phyloP scores from a whole-genome alignment of 2,113 vertebrate genomes.

The Rhadina sibilatrix region DNA sequence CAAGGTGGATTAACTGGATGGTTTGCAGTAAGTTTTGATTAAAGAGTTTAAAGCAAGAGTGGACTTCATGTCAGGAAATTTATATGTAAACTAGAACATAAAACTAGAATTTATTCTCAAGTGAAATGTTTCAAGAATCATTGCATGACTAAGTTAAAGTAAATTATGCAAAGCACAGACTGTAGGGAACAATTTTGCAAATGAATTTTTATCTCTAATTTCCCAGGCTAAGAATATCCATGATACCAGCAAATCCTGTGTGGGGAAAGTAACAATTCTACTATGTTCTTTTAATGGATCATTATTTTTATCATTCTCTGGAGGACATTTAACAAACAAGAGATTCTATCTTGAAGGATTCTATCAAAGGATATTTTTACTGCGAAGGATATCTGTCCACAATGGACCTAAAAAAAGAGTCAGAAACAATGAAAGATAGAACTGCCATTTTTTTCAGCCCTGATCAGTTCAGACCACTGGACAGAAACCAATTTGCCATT shows the following conservation, averaged over 20 bases:
- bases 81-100: not conserved
- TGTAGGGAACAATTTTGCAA: slow-evolving; percentile 4
- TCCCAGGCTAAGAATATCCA: not conserved
- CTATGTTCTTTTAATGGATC: not conserved
- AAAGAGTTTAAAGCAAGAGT: not conserved
- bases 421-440: not conserved
- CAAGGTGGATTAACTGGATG: not conserved
- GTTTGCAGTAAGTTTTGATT: not conserved
- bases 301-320: not conserved
- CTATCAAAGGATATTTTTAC: not conserved
- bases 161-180: slow-evolving; percentile 17
- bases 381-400: not conserved
- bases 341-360: not conserved
- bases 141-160: not conserved
- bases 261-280: not conserved
- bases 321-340: not conserved
- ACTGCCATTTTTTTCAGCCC: not conserved
- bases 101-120: not conserved
- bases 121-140: not conserved
- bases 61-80: not conserved
- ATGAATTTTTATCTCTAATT: not conserved
- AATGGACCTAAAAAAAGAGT: not conserved
- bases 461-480: not conserved
- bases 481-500: not conserved
- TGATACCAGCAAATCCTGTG: not conserved